phyloP scores from a whole-genome alignment of 2,113 vertebrate genomes.

The Ceuthmochares aereus region DNA sequence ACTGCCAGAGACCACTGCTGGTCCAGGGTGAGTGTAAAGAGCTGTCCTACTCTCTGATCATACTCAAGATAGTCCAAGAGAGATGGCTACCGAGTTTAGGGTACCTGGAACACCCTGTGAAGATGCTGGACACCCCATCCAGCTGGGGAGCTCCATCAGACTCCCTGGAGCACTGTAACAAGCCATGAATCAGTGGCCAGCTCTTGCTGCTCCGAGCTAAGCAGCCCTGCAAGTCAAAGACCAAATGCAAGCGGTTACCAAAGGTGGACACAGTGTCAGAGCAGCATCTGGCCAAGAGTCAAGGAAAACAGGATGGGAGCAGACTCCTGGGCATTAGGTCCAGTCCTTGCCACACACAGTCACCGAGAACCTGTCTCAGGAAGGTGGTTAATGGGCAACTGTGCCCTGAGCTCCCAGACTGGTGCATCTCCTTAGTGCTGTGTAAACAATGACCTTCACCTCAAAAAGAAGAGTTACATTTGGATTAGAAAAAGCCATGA shows the following conservation, averaged over 20 bases:
- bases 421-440: background rate
- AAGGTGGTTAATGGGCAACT: background rate
- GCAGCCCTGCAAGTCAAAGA: background rate
- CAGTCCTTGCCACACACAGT: background rate
- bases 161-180: background rate
- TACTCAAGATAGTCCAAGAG: background rate
- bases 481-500: background rate
- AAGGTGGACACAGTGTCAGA: background rate
- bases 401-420: background rate
- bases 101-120: background rate
- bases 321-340: background rate
- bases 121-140: background rate
- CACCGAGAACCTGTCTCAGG: background rate
- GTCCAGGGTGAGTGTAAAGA: background rate
- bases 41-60: background rate
- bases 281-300: background rate
- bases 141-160: background rate
- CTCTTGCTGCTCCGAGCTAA: background rate
- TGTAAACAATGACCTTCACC: background rate
- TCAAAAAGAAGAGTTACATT: constrained; percentile 12
- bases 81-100: background rate
- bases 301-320: background rate
- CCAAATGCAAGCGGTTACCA: background rate
- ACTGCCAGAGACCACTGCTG: background rate
- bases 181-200: background rate